Percentiles rank a stretch among this genome's conserved stretches.
These are phyloP conservation scores for Chamaetylas fuelleborni DNA, from an alignment of 2,113 vertebrate species.

Conservation along the genomic window DNA sequence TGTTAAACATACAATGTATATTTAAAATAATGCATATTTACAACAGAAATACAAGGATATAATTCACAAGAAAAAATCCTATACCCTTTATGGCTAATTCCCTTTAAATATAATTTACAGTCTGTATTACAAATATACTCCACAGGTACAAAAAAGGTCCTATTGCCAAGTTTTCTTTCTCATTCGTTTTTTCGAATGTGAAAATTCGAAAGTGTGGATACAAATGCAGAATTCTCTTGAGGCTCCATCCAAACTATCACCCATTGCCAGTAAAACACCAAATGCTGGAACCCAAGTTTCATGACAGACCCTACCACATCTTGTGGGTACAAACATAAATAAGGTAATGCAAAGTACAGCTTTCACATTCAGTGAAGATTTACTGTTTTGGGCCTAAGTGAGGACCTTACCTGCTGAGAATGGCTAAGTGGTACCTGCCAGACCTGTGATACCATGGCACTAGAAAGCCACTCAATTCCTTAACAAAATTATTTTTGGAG, in stretches of 20 bases:
- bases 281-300: background rate
- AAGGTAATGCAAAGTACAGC: background rate
- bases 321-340: background rate
- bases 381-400: background rate
- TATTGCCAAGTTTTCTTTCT: background rate
- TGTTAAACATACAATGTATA: fast-evolving
- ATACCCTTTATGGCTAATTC: background rate
- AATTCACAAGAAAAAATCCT: background rate
- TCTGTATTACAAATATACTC: background rate
- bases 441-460: background rate
- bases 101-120: background rate
- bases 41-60: background rate
- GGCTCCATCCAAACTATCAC: background rate
- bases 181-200: background rate
- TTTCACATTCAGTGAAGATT: background rate
- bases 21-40: background rate
- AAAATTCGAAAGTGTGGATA: background rate
- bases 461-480: background rate
- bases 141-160: fast-evolving
- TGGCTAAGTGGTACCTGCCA: background rate
- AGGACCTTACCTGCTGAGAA: background rate
- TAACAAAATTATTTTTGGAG: background rate
- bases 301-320: background rate
- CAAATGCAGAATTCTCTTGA: background rate
- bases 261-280: background rate